Evolutionary conservation across 2,113 vertebrate genomes (phyloP).

Genomic region (Gallinago paraguaiae): DNA sequence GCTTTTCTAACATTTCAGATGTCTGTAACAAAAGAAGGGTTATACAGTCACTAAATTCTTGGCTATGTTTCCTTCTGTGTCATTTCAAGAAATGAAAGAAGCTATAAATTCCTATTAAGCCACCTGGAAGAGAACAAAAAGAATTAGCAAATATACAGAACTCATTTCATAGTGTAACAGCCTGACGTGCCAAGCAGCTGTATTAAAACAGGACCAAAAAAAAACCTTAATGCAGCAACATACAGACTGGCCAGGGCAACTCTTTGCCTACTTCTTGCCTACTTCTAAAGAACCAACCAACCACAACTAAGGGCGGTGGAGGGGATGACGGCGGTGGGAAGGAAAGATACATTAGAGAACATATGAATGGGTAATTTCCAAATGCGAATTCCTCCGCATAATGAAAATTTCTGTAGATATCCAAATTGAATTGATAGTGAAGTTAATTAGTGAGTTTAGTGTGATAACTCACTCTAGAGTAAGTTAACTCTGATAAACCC

Average conservation of each 20-base stretch:
- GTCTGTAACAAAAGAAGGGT: neutral
- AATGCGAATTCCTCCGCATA: neutral
- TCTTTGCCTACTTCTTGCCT: neutral
- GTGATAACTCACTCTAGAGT: neutral
- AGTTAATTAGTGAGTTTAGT: neutral
- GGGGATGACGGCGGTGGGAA: fast-evolving
- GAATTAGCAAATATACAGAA: neutral
- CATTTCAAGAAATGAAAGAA: neutral
- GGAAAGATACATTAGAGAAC: neutral
- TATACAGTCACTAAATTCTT: neutral
- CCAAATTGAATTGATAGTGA: neutral
- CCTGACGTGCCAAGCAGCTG: neutral
- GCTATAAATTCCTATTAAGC: neutral
- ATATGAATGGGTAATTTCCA: neutral
- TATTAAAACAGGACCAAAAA: neutral
- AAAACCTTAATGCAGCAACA: neutral
- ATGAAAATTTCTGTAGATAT: neutral
- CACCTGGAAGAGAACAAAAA: neutral
- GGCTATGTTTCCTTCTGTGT: neutral
- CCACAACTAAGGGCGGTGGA: neutral
- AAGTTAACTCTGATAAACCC: neutral
- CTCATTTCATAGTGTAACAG: neutral
- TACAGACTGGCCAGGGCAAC: neutral
- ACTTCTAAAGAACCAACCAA: neutral
- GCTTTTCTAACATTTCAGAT: neutral